A percentile compares a stretch with the other conserved stretches of the same genome.
phyloP scores from a whole-genome alignment of 2,797 vertebrate species.

The Cyprinella venusta region DNA sequence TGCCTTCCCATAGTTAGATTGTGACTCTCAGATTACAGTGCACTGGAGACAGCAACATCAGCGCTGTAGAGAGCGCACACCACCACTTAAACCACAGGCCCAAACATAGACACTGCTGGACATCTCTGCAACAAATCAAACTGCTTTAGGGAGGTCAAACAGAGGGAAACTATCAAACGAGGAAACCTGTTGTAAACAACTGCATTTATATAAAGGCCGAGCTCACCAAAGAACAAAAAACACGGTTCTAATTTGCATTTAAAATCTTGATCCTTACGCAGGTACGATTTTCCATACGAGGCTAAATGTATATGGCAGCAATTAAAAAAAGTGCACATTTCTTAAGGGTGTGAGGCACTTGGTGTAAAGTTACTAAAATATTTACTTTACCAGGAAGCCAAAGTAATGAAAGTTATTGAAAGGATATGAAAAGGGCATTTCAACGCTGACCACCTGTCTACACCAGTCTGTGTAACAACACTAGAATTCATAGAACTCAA shows the following conservation, averaged over 20 bases:
- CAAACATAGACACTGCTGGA: slow-evolving; percentile 26
- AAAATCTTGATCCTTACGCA: not conserved
- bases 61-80: slow-evolving; percentile 30
- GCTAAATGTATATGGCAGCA: not conserved
- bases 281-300: not conserved
- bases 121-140: slow-evolving; percentile 23
- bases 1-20: slow-evolving; percentile 30
- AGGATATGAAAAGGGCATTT: slow-evolving; percentile 50
- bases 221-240: not conserved
- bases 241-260: not conserved
- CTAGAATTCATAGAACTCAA: slow-evolving; percentile 16
- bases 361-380: slow-evolving; percentile 53
- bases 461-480: not conserved
- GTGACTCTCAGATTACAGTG: slow-evolving; percentile 46
- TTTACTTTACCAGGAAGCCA: slow-evolving; percentile 44
- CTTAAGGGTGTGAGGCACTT: slow-evolving; percentile 41
- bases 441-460: slow-evolving; percentile 16
- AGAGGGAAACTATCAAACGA: slow-evolving; percentile 33
- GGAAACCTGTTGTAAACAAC: not conserved
- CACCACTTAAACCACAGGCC: slow-evolving; percentile 34
- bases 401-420: slow-evolving; percentile 33
- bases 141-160: slow-evolving; percentile 22
- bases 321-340: slow-evolving; percentile 22
- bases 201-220: not conserved
- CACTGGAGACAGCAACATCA: slow-evolving; percentile 20